Percentiles rank a stretch among this genome's conserved stretches.
Evolutionary conservation across 2,888 invertebrate species (phyloP).

Genomic region (Apamea crenata): DNA sequence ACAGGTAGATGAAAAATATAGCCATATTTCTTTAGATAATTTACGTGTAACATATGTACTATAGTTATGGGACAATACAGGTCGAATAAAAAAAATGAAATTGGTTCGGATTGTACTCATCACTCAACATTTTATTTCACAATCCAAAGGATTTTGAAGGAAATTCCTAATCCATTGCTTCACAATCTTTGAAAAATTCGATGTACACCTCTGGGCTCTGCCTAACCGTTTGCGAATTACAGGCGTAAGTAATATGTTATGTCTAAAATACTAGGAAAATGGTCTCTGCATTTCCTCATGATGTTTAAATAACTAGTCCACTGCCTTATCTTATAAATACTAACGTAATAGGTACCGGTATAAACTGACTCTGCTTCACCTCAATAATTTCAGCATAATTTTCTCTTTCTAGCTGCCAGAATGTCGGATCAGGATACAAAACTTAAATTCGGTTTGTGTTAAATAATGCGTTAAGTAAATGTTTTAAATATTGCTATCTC

Average conservation of each 20-base stretch:
- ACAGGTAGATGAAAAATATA: neutral
- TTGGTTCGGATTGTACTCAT: neutral
- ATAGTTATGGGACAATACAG: neutral
- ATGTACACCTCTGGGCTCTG: neutral
- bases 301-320: constrained; percentile 1
- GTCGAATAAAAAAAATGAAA: neutral
- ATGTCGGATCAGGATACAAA: constrained; percentile 81
- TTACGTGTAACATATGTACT: neutral
- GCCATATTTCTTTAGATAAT: neutral
- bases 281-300: neutral
- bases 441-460: constrained; percentile 81
- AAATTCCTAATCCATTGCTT: too few species aligned
- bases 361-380: neutral
- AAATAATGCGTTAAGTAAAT: neutral
- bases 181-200: too few species aligned
- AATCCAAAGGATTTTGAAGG: too few species aligned
- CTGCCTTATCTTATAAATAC: neutral
- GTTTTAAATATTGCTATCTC: constrained; percentile 9
- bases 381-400: constrained; percentile 1
- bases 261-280: neutral
- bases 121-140: too few species aligned
- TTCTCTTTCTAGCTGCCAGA: constrained; percentile 69
- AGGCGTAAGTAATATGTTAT: neutral
- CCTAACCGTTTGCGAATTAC: neutral
- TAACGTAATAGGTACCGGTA: neutral